Base-by-base conservation (phyloP, 2,113 vertebrate species). In the Danio rerio region DNA sequence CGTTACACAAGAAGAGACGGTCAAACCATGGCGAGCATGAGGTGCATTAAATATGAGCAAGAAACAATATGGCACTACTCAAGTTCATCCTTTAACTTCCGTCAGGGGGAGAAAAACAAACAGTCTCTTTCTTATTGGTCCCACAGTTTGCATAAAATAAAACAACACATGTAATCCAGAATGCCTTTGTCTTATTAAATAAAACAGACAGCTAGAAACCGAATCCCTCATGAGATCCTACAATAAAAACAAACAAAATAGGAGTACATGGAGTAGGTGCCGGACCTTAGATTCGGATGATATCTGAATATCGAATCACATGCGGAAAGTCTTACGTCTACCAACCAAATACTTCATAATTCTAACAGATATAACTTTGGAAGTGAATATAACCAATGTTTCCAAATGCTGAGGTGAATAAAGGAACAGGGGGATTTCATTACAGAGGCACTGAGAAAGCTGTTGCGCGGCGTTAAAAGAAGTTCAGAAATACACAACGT, bases 401-500 rank as follows among this genome's bases (percentile, higher is more conserved):
- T 80, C 45, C 66, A 20, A 84, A 87, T 75, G 80, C 80, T 40
- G 43, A 78, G 70, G 5, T 59, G 47, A n/a, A 55, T 66, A 53
- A 49, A 75, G 7, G 59, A 21, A 62, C 13, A 55, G 18, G 7
- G 16, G 13, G 20, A 63, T 70, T n/a, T 52, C 31, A 31, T 31
- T 31, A 82, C 74, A 79, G 20, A 81, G 77, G 85, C 86, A 90
- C 86, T 15, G 58, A 86, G 62, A 55, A 86, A 78, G 72, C 83
- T 81, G 78, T 80, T 68, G 70, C 55, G 88, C 63, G 66, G 59
- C 56, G 82, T 42, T 78, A 83, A 63, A 76, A 78, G 31, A 78
- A 11, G 45, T 49, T 49, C 15, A 9, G 8, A 73, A 43, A 15
- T 47, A 55, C 59, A 81, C 0, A 63, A 85, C 52, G n/a, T 70